A percentile compares a stretch with the other conserved stretches of the same genome.
Evolutionary conservation across 1,140 invertebrate species (phyloP).

Genomic region (Drosophila paulistorum): DNA sequence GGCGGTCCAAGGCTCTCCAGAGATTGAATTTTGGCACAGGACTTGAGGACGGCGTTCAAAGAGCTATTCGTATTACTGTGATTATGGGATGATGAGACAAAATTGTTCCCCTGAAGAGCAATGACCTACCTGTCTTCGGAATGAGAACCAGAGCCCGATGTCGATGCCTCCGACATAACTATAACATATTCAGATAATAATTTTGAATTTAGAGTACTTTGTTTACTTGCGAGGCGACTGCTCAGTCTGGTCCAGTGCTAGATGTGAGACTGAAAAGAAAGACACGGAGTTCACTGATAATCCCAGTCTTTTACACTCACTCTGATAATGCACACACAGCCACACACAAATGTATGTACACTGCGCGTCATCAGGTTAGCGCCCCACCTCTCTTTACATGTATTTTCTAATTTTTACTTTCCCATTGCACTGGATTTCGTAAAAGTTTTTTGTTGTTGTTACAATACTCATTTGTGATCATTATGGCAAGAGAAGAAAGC

Average conservation of each 20-base stretch:
- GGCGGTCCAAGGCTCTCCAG: slow-evolving; percentile 57
- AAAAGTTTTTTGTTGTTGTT: too few relatives aligned
- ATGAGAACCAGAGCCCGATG: slow-evolving; percentile 60
- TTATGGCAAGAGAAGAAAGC: too few relatives aligned
- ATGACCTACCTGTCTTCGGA: slow-evolving; percentile 63
- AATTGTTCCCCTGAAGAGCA: neutral
- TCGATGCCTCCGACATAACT: slow-evolving; percentile 67
- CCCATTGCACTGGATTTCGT: too few relatives aligned
- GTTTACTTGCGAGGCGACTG: neutral
- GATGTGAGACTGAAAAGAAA: slow-evolving; percentile 36
- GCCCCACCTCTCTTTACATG: too few relatives aligned
- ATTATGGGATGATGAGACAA: too few relatives aligned
- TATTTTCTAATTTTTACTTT: too few relatives aligned
- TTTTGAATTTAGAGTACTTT: neutral
- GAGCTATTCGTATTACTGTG: slow-evolving; percentile 35
- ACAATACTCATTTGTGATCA: too few relatives aligned
- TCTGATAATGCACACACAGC: slow-evolving; percentile 9
- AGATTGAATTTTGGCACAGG: slow-evolving; percentile 69
- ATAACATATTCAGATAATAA: slow-evolving; percentile 15
- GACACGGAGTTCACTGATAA: slow-evolving; percentile 31
- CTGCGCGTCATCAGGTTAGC: too few relatives aligned
- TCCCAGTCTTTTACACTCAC: slow-evolving; percentile 33
- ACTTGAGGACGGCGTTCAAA: slow-evolving; percentile 66
- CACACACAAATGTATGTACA: slow-evolving; percentile 11
- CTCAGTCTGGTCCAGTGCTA: slow-evolving; percentile 34